phyloP scores from a whole-genome alignment of 1,140 invertebrate genomes.

The Phenacoccus solenopsis region DNA sequence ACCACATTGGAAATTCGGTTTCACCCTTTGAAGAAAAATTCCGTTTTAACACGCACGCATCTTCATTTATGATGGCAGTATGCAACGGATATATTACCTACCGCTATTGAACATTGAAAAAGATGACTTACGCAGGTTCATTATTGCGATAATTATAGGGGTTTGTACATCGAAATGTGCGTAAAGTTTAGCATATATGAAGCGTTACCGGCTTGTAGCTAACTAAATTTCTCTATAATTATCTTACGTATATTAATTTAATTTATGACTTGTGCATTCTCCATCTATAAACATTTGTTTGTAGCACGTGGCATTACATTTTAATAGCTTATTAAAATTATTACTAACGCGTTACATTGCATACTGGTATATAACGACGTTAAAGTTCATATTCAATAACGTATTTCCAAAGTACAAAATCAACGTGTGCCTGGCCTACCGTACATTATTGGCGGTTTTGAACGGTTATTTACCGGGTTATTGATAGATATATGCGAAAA shows the following conservation, averaged over 20 bases:
- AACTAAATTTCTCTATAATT: background rate
- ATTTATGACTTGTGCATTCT: background rate
- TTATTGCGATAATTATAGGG: background rate
- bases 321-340: background rate
- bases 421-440: background rate
- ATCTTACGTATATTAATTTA: background rate
- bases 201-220: background rate
- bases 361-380: background rate
- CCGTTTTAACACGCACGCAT: too few species aligned
- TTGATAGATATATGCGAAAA: background rate
- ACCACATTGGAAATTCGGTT: too few species aligned
- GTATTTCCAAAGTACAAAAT: too few species aligned
- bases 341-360: background rate
- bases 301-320: background rate
- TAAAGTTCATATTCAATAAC: background rate
- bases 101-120: too few species aligned
- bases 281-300: background rate
- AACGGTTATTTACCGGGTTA: background rate
- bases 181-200: background rate
- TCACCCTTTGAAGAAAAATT: too few species aligned
- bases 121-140: background rate
- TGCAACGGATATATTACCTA: too few species aligned
- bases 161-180: background rate
- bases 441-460: background rate
- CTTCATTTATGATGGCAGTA: too few species aligned